These are phyloP conservation scores for Addax nasomaculatus DNA, from an alignment of 2,113 vertebrate genomes.

Conservation along the genomic window DNA sequence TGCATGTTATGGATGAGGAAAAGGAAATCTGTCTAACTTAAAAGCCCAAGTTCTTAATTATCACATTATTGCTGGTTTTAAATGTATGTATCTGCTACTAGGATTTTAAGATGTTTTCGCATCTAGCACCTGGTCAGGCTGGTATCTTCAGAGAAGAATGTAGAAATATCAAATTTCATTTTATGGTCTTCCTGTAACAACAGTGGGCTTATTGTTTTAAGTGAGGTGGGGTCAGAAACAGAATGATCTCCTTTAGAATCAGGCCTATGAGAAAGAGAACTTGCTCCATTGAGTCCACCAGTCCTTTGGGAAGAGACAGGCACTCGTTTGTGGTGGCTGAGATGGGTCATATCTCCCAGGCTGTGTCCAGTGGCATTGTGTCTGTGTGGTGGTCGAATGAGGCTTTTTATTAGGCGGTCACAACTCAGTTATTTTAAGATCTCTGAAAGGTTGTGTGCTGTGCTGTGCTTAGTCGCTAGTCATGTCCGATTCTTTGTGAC, in stretches of 20 bases:
- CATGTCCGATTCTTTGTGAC: not conserved
- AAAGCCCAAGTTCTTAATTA: not conserved
- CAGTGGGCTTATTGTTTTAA: not conserved
- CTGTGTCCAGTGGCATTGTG: not conserved
- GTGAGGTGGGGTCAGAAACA: not conserved
- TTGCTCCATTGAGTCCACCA: not conserved
- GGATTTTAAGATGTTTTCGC: not conserved
- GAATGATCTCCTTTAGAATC: not conserved
- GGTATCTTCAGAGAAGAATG: not conserved
- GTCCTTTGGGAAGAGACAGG: not conserved
- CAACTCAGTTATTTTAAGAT: not conserved
- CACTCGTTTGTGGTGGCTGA: not conserved
- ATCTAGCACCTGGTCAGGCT: not conserved
- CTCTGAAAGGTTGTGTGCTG: not conserved
- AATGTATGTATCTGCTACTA: not conserved
- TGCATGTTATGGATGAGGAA: conserved; percentile 21
- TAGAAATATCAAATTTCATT: not conserved
- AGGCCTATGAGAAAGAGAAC: not conserved
- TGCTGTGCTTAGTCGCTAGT: not conserved
- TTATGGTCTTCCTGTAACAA: not conserved
- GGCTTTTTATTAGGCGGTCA: not conserved
- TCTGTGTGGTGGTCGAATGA: not conserved
- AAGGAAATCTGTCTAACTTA: not conserved
- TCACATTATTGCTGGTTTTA: not conserved
- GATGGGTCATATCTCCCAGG: not conserved